Percentiles rank a stretch among this genome's conserved stretches.
phyloP scores from a whole-genome alignment of 2,888 invertebrate genomes.

The Himalopsyche anomala region DNA sequence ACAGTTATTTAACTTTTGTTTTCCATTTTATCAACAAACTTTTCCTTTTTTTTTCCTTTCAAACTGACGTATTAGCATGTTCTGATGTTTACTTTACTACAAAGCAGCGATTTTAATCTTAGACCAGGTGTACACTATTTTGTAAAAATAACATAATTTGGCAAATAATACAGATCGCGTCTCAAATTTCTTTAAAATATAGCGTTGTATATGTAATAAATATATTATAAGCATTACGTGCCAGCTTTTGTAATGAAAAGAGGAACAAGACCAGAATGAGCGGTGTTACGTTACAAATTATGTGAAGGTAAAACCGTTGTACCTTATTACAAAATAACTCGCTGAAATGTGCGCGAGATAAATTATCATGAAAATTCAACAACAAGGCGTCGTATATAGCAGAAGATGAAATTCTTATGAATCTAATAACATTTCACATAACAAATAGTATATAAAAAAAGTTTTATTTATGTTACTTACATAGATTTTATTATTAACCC shows the following conservation, averaged over 20 bases:
- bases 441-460: background rate
- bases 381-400: background rate
- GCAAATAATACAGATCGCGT: background rate
- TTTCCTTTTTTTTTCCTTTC: no score
- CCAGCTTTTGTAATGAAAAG: background rate
- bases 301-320: conserved; percentile 31
- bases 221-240: background rate
- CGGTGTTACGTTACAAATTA: conserved; percentile 18
- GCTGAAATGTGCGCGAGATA: conserved; percentile 26
- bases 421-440: background rate
- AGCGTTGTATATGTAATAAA: background rate
- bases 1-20: no score
- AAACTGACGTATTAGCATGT: no score
- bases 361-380: conserved; percentile 25
- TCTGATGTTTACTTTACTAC: no score
- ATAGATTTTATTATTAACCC: background rate
- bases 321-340: conserved; percentile 30
- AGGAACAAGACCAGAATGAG: background rate
- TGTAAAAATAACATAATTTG: no score
- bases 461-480: background rate
- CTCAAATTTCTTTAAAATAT: background rate
- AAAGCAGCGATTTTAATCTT: no score
- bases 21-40: no score
- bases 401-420: background rate
- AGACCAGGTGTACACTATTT: no score